A percentile compares a stretch with the other conserved stretches of the same genome.
Evolutionary conservation across 2,113 vertebrate species (phyloP).

Genomic region (Tetrao urogallus): DNA sequence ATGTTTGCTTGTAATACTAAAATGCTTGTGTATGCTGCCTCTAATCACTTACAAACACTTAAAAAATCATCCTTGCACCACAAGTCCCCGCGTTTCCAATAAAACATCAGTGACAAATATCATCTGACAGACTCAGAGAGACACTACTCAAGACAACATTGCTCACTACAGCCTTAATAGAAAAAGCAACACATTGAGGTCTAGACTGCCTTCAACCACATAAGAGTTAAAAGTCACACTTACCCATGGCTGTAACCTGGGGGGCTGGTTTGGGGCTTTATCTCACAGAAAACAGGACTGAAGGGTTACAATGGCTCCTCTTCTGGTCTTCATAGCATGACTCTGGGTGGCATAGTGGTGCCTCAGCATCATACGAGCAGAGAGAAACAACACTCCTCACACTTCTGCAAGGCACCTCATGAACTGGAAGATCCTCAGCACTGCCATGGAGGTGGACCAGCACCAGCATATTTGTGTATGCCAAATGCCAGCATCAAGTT

Average conservation of each 20-base stretch:
- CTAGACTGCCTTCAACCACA: background rate
- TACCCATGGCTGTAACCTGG: background rate
- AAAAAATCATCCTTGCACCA: background rate
- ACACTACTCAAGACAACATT: background rate
- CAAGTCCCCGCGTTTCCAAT: background rate
- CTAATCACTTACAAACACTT: constrained; percentile 19
- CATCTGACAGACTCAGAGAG: background rate
- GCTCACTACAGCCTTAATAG: background rate
- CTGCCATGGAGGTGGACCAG: background rate
- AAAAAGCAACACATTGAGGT: background rate
- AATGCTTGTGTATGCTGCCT: background rate
- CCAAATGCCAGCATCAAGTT: background rate
- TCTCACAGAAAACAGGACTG: background rate
- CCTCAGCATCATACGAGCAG: too few species aligned
- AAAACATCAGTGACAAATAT: background rate
- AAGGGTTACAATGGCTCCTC: background rate
- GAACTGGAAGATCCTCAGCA: background rate
- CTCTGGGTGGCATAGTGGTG: background rate
- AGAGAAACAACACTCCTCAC: background rate
- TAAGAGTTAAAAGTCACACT: background rate
- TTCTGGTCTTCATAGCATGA: background rate
- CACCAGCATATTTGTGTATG: rapidly evolving
- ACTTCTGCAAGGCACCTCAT: background rate
- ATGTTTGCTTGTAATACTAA: background rate
- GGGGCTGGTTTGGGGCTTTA: background rate